These are phyloP conservation scores for Aricia agestis DNA, from an alignment of 1,140 invertebrate species.

Conservation along the genomic window DNA sequence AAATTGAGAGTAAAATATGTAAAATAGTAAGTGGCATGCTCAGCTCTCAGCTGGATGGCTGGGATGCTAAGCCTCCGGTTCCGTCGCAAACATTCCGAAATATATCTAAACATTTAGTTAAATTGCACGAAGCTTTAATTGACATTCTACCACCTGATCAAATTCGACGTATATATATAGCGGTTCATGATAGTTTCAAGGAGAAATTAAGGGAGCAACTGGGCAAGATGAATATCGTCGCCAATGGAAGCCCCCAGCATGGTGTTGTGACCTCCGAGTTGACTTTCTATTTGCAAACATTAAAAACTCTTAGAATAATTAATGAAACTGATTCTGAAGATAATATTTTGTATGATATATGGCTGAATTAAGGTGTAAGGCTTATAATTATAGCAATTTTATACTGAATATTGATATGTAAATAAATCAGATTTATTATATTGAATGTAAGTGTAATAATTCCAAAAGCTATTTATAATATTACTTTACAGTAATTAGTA, in stretches of 20 bases:
- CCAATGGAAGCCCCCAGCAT: conserved; percentile 97
- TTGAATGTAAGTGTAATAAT: conserved; percentile 4
- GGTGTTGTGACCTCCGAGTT: conserved; percentile 96
- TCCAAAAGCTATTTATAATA: not conserved
- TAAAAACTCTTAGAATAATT: conserved; percentile 90
- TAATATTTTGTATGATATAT: conserved; percentile 87
- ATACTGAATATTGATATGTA: conserved; percentile 18
- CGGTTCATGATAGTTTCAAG: conserved; percentile 92
- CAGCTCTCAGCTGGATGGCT: conserved; percentile 84
- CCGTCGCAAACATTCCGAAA: conserved; percentile 94
- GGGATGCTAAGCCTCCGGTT: conserved; percentile 96
- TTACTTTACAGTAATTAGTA: not conserved
- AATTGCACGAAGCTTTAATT: conserved; percentile 94
- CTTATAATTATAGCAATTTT: conserved; percentile 29
- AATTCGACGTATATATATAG: conserved; percentile 84
- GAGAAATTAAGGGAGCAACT: conserved; percentile 90
- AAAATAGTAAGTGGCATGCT: conserved; percentile 91
- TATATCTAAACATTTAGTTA: conserved; percentile 93
- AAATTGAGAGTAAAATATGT: conserved; percentile 94
- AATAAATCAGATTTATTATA: conserved; percentile 19
- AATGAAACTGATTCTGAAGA: conserved; percentile 84
- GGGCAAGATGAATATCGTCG: conserved; percentile 90
- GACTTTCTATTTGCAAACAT: conserved; percentile 95
- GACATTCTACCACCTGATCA: conserved; percentile 85
- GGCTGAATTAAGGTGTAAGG: conserved; percentile 78